Percentiles rank a stretch among this genome's conserved stretches.
These are phyloP conservation scores for Orthosia cruda DNA, from an alignment of 2,888 invertebrate genomes.

Conservation along the genomic window DNA sequence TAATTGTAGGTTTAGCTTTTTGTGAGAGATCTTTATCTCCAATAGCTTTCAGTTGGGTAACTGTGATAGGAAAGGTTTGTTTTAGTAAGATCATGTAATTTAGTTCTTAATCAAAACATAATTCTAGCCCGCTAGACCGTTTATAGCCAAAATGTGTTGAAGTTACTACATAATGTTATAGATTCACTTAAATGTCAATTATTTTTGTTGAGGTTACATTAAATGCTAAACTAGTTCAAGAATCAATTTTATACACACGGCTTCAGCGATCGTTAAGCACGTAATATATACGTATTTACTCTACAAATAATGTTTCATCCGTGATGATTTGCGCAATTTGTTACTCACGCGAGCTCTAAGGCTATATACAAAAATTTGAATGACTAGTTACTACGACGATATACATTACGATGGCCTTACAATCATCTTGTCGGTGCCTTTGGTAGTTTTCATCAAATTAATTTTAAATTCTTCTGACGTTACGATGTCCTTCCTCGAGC, in stretches of 20 bases:
- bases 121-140: not conserved
- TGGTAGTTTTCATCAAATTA: not conserved
- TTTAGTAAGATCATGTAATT: not conserved
- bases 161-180: not conserved
- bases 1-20: not conserved
- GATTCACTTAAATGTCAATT: not conserved
- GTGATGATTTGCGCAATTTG: constrained; percentile 33
- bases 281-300: constrained; percentile 7
- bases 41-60: too few species aligned
- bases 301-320: constrained; percentile 14
- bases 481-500: not conserved
- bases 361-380: not conserved
- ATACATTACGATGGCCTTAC: not conserved
- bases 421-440: not conserved
- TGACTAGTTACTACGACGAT: not conserved
- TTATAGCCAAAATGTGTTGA: not conserved
- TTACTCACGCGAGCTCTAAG: constrained; percentile 10
- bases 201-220: constrained; percentile 1
- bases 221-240: not conserved
- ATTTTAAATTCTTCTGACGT: not conserved
- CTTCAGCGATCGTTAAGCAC: not conserved
- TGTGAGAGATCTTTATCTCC: not conserved
- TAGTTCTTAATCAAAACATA: not conserved
- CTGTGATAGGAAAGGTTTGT: not conserved
- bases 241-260: constrained; percentile 3